Evolutionary conservation across 2,888 invertebrate species (phyloP).

Genomic region (Xestia c-nigrum): DNA sequence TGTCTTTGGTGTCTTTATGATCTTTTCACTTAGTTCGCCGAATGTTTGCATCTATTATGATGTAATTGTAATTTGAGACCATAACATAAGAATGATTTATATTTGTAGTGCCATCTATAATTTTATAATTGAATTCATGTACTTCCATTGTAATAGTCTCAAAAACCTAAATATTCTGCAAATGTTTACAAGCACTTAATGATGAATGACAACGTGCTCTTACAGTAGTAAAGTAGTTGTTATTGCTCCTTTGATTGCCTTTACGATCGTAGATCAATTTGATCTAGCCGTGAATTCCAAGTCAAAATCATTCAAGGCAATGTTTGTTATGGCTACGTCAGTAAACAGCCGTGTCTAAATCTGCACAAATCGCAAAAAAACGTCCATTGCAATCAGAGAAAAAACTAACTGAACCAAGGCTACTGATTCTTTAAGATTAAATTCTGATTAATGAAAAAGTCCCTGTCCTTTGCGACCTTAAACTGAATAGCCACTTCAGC

Average conservation of each 20-base stretch:
- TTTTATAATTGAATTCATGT: not conserved
- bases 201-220: conserved; percentile 41
- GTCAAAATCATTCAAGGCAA: conserved; percentile 50
- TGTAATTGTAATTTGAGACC: not conserved
- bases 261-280: conserved; percentile 40
- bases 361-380: conserved; percentile 50
- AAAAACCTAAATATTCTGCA: not conserved
- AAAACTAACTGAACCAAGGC: conserved; percentile 58
- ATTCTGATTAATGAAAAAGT: conserved; percentile 43
- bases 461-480: conserved; percentile 36
- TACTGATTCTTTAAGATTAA: conserved; percentile 39
- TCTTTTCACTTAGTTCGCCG: not conserved
- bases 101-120: not conserved
- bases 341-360: conserved; percentile 44
- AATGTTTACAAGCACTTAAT: conserved; percentile 11
- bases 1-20: not conserved
- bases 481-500: conserved; percentile 53
- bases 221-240: conserved; percentile 20
- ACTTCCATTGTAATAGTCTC: not conserved
- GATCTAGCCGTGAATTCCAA: conserved; percentile 36
- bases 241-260: conserved; percentile 31
- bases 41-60: not conserved
- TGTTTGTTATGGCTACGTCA: conserved; percentile 56
- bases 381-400: conserved; percentile 36
- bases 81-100: not conserved